These are phyloP conservation scores for Drosophila algonquin DNA, from an alignment of 2,888 invertebrate species.

Conservation along the genomic window DNA sequence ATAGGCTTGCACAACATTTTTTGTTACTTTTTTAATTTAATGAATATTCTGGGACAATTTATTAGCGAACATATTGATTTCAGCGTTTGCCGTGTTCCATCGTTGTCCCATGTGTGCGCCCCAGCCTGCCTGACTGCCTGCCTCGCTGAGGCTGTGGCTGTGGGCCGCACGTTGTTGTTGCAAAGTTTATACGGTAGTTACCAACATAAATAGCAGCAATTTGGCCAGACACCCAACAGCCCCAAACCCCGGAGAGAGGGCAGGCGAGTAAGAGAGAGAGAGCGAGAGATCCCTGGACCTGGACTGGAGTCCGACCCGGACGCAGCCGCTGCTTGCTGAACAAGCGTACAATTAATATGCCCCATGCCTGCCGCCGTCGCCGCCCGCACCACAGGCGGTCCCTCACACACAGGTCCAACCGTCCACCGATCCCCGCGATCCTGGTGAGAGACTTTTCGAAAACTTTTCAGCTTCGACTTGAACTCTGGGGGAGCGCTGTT, in stretches of 20 bases:
- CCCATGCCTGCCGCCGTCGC: conserved; percentile 57
- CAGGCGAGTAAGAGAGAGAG: conserved; percentile 8
- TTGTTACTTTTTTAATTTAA: conserved; percentile 80
- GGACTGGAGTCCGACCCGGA: conserved; percentile 33
- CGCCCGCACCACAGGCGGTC: conserved; percentile 70
- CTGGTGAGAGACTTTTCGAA: conserved; percentile 39
- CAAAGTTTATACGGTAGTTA: conserved; percentile 84
- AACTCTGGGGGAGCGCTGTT: conserved; percentile 19
- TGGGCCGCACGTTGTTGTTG: conserved; percentile 55
- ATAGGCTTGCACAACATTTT: conserved; percentile 55
- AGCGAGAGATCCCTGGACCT: conserved; percentile 7
- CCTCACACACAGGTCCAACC: conserved; percentile 45
- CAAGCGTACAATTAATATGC: conserved; percentile 78
- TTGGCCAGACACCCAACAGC: conserved; percentile 74
- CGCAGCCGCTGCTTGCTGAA: conserved; percentile 61
- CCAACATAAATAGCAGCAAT: conserved; percentile 84
- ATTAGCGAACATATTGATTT: conserved; percentile 84
- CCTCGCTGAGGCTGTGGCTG: conserved; percentile 7
- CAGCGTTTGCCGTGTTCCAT: conserved; percentile 80
- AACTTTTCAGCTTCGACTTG: conserved; percentile 13
- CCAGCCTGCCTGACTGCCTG: not conserved
- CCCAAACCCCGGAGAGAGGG: conserved; percentile 43
- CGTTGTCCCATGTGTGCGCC: conserved; percentile 33
- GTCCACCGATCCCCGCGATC: conserved; percentile 38
- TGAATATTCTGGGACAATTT: conserved; percentile 84